Base-by-base conservation (phyloP, 2,888 invertebrate species). In the Ceramica pisi region DNA sequence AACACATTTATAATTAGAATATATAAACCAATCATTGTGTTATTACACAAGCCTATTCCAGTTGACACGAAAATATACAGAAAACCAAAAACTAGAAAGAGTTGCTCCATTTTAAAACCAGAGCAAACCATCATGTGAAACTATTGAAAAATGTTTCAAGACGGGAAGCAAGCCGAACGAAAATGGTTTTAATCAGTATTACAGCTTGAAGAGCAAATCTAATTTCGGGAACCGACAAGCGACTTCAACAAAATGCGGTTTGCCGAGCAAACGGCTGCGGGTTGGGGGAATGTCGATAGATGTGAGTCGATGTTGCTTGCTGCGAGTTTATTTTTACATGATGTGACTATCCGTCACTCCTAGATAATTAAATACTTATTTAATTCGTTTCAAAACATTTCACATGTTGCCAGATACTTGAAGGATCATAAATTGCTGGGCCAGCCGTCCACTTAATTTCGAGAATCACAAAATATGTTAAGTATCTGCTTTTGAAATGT, bases 221-320 rank as follows among this genome's bases (percentile, higher is more conserved):
- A 94, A 94, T 94, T 94, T 92, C 87, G 92, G 90, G 85, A 88
- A 89, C 83, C 87, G 89, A 85, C 82, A 85, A 87, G 89, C 87
- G 91, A 92, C 92, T 90, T 89, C 89, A 89, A 89, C 90, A 90
- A 91, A 93, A 92, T 91, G 93, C 89, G 94, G 93, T 93, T 91
- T 90, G 85, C 88, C 87, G 87, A 90, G 89, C 87, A 89, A 92
- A 90, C 88, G 87, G 83, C 44, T 62, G 81, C 83, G 90, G 53
- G 88, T 75, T 80, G 87, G 53, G 57, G 14, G 1, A 2, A 8
- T 73, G 38, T 73, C 85, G 86, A 84, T 57, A 70, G 21, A 19
- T 26, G 3, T 7, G 21, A 26, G 26, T 31, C n/a, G 19, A 51
- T 51, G 26, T 35, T 31, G 14, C 0, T 48, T 31, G 9, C 1